Evolutionary conservation across 2,888 invertebrate species (phyloP), one percentile per base, ranked within the genome.

Genomic region (Lucinisca nassula): DNA sequence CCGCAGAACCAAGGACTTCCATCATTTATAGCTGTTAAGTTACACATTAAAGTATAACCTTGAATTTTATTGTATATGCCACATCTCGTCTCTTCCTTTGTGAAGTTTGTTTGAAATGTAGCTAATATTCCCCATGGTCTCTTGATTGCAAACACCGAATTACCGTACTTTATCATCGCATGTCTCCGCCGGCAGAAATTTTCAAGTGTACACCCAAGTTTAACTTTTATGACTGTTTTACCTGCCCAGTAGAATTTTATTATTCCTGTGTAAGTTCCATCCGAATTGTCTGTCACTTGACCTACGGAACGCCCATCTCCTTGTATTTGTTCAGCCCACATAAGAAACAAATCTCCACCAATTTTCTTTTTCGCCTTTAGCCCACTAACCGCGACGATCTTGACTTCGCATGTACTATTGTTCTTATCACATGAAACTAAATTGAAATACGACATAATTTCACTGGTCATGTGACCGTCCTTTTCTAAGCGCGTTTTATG

Each of bases 1-100:
- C 89, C 86, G 45, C 89, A 89, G 58, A 58, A 89, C 89, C 89
- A 89, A 6, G 82, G 67, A 37, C 58, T 51, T 14, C 73, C 49
- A 10, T 40, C 86, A 49, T 89, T 89, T 14, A 89, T 21, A 3
- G 17, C 4, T 8, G 87, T 89, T 30, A 87, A 89, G 55, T 89
- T 82, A 55, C 89, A 89, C 35, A 85, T n/a, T n/a, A 70, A n/a
- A 24, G 58, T 35, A 40, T 45, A 80, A 10, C 87, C 80, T 27
- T 79, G 82, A 37, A 87, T 82, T 1, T 30, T 40, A 6, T 38
- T 30, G 30, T 78, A 82, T 0, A 85, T 79, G 27, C 84, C 89
- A 80, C 89, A 89, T 55, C 78, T 37, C 8, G 87, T 82, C 12
- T 30, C 1, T 35, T 82, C 77, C 30, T n/a, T 45, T 8, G 37